Percentiles rank a stretch among this genome's conserved stretches.
Conservation (phyloP, 2,888 invertebrate genomes). For the Junonia oenone region DNA sequence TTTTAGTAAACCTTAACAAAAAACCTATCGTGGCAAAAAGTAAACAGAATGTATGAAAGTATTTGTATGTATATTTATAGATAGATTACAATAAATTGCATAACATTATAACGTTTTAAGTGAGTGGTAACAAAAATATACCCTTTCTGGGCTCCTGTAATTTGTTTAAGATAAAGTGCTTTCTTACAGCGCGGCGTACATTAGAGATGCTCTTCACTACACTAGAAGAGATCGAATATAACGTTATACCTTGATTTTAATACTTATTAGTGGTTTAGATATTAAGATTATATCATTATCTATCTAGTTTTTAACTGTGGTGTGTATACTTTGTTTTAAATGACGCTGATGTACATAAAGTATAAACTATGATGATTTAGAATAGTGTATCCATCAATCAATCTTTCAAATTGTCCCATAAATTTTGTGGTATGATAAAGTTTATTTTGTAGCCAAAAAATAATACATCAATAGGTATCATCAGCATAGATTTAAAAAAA, state of each 20-base stretch:
- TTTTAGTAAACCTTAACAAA: no score
- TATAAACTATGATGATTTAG: no score
- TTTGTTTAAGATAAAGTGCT: constrained; percentile 54
- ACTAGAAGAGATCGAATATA: constrained; percentile 6
- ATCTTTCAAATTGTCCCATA: no score
- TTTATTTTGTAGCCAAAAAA: no score
- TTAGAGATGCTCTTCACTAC: not conserved
- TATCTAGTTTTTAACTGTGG: not conserved
- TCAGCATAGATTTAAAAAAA: no score
- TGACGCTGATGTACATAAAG: no score
- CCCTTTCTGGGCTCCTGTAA: constrained; percentile 44
- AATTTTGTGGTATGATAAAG: no score
- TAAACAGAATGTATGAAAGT: no score
- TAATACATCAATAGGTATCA: no score
- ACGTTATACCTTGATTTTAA: not conserved
- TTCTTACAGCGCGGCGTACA: constrained; percentile 34
- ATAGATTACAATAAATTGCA: not conserved
- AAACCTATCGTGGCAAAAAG: no score
- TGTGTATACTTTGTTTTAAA: no score
- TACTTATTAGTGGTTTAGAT: not conserved
- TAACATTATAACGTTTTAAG: not conserved
- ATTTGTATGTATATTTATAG: not conserved
- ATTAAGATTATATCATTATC: not conserved
- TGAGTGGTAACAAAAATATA: constrained; percentile 45
- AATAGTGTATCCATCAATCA: no score